Base-by-base conservation (phyloP, 1,140 invertebrate species). In the Drosophila pallidifrons region DNA sequence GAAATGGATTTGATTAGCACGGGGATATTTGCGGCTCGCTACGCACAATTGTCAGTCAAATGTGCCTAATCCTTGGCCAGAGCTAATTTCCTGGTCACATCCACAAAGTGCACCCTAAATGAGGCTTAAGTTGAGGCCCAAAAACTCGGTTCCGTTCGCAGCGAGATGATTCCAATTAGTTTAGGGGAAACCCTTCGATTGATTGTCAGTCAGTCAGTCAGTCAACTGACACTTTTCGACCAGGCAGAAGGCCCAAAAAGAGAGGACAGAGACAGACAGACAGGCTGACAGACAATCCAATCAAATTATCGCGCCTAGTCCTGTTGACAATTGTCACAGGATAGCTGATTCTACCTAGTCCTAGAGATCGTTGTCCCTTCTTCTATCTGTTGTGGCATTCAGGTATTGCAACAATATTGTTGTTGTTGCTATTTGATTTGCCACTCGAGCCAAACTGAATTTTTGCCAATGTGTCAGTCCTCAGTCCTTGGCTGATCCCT, bases 91-190 rank as follows among this genome's bases (percentile, higher is more conserved):
- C 57, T 43, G 38, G 57, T 28, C 54, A 3, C 25, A 79, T 92
- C 91, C 91, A 92, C 91, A 92, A 92, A 92, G 88, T 92, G 85
- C 73, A 77, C 79, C 91, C 82, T 80, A 92, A 92, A 92, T 92
- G 91, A 92, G 91, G 86, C 88, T 92, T 92, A 92, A 92, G 91
- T 92, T 91, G 86, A 80, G 88, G 79, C 72, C 66, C 67, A 41
- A 11, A 25, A 25, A 4, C 3, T 25, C 20, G 20, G 8, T 13
- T 15, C 3, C 25, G 35, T 35, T 16, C 54, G 32, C 54, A 20
- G 61, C 61, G 13, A 71, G 88, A 92, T 92, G 90, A 91, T 92
- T 91, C 91, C 91, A 92, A 92, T 92, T 92, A 92, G 85, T 82
- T 52, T 65, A 25, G 20, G 20, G 68, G 66, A 58, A 80, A 85